Conservation (phyloP, 2,797 vertebrate genomes). For the Staurois parvus region DNA sequence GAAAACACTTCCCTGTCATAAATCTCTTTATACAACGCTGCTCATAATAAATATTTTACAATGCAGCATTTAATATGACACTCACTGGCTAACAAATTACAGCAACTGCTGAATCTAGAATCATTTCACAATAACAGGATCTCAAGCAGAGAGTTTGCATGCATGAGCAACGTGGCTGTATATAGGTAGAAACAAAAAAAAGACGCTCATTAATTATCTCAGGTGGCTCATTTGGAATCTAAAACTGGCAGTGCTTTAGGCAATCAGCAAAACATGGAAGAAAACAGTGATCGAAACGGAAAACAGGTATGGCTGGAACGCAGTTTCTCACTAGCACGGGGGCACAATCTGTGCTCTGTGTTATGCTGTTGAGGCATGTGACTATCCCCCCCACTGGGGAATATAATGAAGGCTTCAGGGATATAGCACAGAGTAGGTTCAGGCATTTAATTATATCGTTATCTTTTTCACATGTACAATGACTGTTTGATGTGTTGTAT, state of each 20-base stretch:
- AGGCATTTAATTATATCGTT: conserved; percentile 34
- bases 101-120: not conserved
- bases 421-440: not conserved
- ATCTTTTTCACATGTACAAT: not conserved
- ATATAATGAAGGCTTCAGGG: conserved; percentile 39
- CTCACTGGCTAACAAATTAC: not conserved
- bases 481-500: not conserved
- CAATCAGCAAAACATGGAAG: not conserved
- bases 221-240: conserved; percentile 30
- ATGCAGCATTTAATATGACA: conserved; percentile 17
- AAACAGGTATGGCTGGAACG: conserved; percentile 3
- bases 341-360: conserved; percentile 20
- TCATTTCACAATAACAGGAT: not conserved
- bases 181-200: not conserved
- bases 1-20: conserved; percentile 20
- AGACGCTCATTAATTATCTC: conserved; percentile 43
- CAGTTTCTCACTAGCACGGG: not conserved
- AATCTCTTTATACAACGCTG: not conserved
- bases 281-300: not conserved
- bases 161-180: conserved; percentile 11
- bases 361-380: conserved; percentile 15
- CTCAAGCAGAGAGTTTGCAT: conserved; percentile 1
- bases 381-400: conserved; percentile 24
- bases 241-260: conserved; percentile 32
- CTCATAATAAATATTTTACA: conserved; percentile 25